Base-by-base conservation (phyloP, 2,113 vertebrate genomes). In the Lamprologus speciosus region DNA sequence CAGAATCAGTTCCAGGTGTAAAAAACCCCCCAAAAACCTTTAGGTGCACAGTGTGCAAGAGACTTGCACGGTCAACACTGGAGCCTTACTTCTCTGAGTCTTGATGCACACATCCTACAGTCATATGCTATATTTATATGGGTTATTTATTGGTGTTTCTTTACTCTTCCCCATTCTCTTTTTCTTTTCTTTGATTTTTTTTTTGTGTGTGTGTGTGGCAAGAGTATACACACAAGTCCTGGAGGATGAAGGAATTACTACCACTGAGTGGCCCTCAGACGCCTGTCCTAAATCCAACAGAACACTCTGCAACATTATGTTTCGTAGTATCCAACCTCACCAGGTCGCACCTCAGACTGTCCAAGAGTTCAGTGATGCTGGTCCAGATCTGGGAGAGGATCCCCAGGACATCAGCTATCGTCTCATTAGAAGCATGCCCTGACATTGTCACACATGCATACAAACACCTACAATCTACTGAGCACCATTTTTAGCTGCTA, bases 11-110 rank as follows among this genome's bases (percentile, higher is more conserved):
- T 53, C 51, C 9, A n/a, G 5, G 50, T 53, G 50, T n/a, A 53
- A 53, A 53, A 51, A 9, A n/a, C 0, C 0, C 1, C 42, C 1
- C 19, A 4, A 50, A 50, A 50, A 53, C 50, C 5, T 53, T 53
- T 10, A 53, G 50, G 50, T n/a, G 17, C 50, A 19, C 17, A 51
- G 50, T 51, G 50, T 51, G 50, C 53, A 54, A 54, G n/a, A 7
- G 53, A 54, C 53, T 23, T 23, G 53, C n/a, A 23, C 10, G 0
- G 53, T 54, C 53, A 54, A 54, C n/a, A 23, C 53, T 23, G 53
- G 0, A 23, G 53, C 53, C n/a, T 12, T 54, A 54, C 53, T 54
- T 54, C 53, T 54, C 53, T 54, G 53, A 54, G 53, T 23, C 10
- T 54, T 54, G 53, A 54, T 54, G 53, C 53, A 54, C n/a, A 54